A percentile compares a stretch with the other conserved stretches of the same genome.
phyloP scores from a whole-genome alignment of 2,888 invertebrate genomes.

The Andrena fulva region DNA sequence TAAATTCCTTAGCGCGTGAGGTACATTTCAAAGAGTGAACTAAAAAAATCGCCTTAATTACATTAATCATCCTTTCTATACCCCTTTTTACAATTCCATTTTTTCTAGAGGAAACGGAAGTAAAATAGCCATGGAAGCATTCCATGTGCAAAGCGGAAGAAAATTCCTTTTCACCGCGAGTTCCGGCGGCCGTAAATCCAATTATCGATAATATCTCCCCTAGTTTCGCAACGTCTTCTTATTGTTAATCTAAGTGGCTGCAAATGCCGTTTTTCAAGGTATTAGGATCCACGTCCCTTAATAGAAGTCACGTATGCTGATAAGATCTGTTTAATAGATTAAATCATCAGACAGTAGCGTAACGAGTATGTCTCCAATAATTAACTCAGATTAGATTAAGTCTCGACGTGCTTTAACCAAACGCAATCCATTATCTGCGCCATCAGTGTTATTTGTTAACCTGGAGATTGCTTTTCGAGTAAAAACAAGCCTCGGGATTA shows the following conservation, averaged over 20 bases:
- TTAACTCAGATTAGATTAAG: slow-evolving; percentile 19
- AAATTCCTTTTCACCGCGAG: neutral
- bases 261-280: neutral
- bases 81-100: neutral
- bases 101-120: neutral
- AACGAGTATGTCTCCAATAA: neutral
- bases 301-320: neutral
- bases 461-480: neutral
- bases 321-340: neutral
- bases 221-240: neutral
- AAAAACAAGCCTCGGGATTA: too few species aligned
- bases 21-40: neutral
- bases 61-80: neutral
- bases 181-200: neutral
- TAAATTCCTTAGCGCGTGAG: neutral
- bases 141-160: neutral
- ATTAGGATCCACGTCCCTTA: neutral
- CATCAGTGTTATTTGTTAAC: neutral
- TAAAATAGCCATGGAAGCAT: slow-evolving; percentile 6
- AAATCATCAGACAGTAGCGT: neutral
- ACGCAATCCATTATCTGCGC: neutral
- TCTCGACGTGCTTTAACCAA: neutral
- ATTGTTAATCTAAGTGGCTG: neutral
- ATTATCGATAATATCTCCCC: neutral
- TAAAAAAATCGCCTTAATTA: slow-evolving; percentile 9